phyloP scores from a whole-genome alignment of 2,888 invertebrate genomes.

The Malthinus flaveolus region DNA sequence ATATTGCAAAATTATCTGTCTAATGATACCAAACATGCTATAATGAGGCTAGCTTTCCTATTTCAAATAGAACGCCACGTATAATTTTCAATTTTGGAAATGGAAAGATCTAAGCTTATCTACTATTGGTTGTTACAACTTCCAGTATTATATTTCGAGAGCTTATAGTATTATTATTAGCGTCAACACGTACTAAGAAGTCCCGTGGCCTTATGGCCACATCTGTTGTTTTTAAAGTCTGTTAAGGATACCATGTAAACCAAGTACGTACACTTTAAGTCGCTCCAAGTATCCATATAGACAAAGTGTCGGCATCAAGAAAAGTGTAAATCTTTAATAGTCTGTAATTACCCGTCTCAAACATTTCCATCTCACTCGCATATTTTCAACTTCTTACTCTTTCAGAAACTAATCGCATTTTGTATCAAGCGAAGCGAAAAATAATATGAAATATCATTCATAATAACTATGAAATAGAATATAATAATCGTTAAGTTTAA shows the following conservation, averaged over 20 bases:
- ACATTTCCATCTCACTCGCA: conserved; percentile 27
- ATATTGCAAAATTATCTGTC: no score
- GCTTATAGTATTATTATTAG: no score
- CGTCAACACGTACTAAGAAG: no score
- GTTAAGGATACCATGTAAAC: conserved; percentile 5
- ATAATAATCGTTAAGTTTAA: not conserved
- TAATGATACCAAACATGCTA: no score
- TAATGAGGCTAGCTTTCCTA: no score
- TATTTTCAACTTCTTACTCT: conserved; percentile 25
- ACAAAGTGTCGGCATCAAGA: conserved; percentile 27
- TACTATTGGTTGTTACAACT: no score
- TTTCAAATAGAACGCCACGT: no score
- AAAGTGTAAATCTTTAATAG: conserved; percentile 44
- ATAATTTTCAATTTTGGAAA: no score
- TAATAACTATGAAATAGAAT: conserved; percentile 5
- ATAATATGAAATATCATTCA: conserved; percentile 25
- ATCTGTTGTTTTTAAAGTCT: no score
- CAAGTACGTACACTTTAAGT: conserved; percentile 1
- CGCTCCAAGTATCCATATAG: conserved; percentile 6
- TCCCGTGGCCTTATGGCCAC: no score
- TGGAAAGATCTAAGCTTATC: no score
- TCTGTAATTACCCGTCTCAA: conserved; percentile 41
- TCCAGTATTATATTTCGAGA: no score
- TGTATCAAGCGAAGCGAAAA: conserved; percentile 27
- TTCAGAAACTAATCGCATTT: conserved; percentile 33